A percentile compares a stretch with the other conserved stretches of the same genome.
Evolutionary conservation across 2,113 vertebrate genomes (phyloP).

Genomic region (Haemorhous mexicanus): DNA sequence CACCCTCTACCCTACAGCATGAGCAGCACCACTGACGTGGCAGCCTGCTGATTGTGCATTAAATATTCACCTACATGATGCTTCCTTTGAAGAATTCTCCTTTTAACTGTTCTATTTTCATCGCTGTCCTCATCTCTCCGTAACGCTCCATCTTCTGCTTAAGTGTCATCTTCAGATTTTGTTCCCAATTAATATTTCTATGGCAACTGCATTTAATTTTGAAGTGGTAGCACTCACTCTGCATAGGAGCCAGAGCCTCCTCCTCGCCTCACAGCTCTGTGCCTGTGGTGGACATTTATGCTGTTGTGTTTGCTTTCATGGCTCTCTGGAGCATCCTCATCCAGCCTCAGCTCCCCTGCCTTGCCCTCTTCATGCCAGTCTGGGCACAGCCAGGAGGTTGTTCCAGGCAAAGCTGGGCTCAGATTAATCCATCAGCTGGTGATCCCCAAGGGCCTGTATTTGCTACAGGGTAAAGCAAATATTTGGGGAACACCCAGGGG

Average conservation of each 20-base stretch:
- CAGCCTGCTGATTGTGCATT: constrained; percentile 7
- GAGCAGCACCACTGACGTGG: neutral
- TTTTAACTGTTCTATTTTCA: constrained; percentile 62
- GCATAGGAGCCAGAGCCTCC: neutral
- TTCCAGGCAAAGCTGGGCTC: neutral
- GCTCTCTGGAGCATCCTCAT: neutral
- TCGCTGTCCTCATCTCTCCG: constrained; percentile 33
- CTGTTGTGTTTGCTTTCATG: neutral
- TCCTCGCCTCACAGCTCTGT: neutral
- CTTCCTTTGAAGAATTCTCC: constrained; percentile 55
- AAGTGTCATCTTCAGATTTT: constrained; percentile 62
- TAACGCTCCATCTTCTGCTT: constrained; percentile 27
- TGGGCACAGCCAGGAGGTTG: neutral
- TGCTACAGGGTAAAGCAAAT: neutral
- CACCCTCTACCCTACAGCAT: neutral
- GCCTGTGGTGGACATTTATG: neutral
- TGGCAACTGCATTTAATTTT: constrained; percentile 63
- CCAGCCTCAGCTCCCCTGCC: neutral
- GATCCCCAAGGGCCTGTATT: neutral
- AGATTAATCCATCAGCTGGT: neutral
- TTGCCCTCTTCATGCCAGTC: neutral
- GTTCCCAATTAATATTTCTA: constrained; percentile 70
- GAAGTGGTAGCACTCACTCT: neutral
- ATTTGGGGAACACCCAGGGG: neutral
- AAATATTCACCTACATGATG: constrained; percentile 34